Percentiles rank a stretch among this genome's conserved stretches.
These are phyloP conservation scores for Scolopax rusticola DNA, from an alignment of 2,797 vertebrate species.

Conservation along the genomic window DNA sequence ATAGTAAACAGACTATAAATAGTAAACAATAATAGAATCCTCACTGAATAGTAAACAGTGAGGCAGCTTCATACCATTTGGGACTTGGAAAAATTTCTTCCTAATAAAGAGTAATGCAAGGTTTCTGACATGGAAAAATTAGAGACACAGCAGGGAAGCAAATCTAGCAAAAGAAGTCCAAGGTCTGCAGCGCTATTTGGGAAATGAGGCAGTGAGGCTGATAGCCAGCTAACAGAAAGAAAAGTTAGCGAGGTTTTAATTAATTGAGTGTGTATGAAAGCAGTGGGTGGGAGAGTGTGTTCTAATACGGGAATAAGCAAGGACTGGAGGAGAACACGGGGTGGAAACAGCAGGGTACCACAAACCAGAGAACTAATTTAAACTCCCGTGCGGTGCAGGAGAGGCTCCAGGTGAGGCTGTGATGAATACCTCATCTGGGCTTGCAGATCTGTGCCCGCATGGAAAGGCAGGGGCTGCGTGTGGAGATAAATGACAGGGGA, in stretches of 20 bases:
- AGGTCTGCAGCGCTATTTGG: neutral
- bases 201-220: neutral
- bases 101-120: neutral
- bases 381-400: neutral
- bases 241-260: constrained; percentile 15
- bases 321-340: neutral
- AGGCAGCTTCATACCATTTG: neutral
- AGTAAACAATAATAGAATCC: neutral
- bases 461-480: neutral
- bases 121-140: constrained; percentile 1
- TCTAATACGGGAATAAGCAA: neutral
- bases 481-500: neutral
- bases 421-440: neutral
- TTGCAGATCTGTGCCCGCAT: neutral
- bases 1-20: neutral
- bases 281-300: neutral
- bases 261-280: neutral
- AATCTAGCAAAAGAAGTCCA: neutral
- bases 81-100: neutral
- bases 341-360: neutral
- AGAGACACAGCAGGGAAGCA: neutral
- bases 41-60: neutral
- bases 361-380: neutral
- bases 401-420: neutral
- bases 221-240: neutral